Conservation (phyloP, 53 echinoderm and acorn worm species). For the Astropecten irregularis region DNA sequence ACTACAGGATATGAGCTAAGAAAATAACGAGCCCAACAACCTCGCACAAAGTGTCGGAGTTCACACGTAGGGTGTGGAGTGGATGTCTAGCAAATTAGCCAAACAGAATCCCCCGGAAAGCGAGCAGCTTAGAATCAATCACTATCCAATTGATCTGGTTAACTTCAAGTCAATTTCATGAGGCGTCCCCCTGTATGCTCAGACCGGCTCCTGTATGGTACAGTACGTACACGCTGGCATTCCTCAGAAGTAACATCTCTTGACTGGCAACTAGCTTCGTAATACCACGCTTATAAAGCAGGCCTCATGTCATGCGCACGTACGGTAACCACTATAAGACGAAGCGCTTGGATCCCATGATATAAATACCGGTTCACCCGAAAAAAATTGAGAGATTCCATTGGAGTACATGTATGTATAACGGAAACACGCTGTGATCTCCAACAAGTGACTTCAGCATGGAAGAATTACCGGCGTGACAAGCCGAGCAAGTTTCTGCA, state of each 20-base stretch:
- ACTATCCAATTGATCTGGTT: constrained; percentile 55
- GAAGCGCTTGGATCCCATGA: no score
- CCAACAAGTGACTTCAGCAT: constrained; percentile 55
- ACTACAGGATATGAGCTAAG: constrained; percentile 66
- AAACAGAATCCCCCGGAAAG: constrained; percentile 49
- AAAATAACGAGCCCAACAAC: constrained; percentile 51
- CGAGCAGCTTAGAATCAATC: constrained; percentile 45
- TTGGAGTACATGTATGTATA: constrained; percentile 33
- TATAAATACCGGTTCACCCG: no score
- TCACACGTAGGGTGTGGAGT: constrained; percentile 35
- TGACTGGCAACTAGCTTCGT: constrained; percentile 5
- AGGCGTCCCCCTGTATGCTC: no score
- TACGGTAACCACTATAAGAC: not conserved
- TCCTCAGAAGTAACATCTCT: not conserved
- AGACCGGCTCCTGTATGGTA: no score
- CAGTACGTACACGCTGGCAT: no score
- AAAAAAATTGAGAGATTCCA: not conserved
- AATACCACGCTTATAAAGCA: not conserved
- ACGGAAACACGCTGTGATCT: constrained; percentile 59
- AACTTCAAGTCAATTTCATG: no score
- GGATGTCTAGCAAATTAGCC: constrained; percentile 34
- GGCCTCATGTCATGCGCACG: not conserved
- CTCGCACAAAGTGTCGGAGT: constrained; percentile 11
- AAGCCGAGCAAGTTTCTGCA: no score
- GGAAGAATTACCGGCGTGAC: constrained; percentile 35